phyloP scores from a whole-genome alignment of 2,888 invertebrate species.

The Tinea semifulvella region DNA sequence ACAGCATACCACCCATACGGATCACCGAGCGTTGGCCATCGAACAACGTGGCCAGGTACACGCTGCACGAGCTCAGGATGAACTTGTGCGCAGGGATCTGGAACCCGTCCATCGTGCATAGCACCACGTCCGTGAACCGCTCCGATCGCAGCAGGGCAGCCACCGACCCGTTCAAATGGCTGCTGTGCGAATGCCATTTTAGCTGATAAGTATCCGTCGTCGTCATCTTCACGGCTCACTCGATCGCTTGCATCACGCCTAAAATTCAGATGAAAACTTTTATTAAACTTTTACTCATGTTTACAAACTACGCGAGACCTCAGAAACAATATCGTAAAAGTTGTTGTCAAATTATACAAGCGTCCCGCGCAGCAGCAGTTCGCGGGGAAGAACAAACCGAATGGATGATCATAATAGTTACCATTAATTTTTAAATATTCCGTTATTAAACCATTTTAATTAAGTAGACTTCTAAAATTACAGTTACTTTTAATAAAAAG shows the following conservation, averaged over 20 bases:
- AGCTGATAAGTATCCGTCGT: constrained; percentile 84
- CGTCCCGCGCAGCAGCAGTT: constrained; percentile 1
- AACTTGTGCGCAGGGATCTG: constrained; percentile 88
- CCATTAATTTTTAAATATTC: too few species aligned
- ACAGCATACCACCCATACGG: constrained; percentile 63
- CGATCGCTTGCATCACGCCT: background rate
- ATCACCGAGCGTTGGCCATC: constrained; percentile 55
- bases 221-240: constrained; percentile 33
- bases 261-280: background rate
- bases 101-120: constrained; percentile 80
- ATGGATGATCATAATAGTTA: too few species aligned
- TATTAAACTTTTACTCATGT: background rate
- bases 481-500: too few species aligned
- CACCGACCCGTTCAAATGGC: constrained; percentile 83
- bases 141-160: constrained; percentile 81
- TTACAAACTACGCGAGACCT: background rate
- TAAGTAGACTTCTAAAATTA: too few species aligned
- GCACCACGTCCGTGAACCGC: constrained; percentile 82
- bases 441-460: too few species aligned
- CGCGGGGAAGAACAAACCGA: too few species aligned
- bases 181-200: constrained; percentile 88
- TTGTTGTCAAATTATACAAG: background rate
- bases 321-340: background rate
- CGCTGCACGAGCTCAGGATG: constrained; percentile 83
- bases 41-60: constrained; percentile 51